phyloP scores from a whole-genome alignment of 1,140 invertebrate species.

The Wiebesia pumilae region DNA sequence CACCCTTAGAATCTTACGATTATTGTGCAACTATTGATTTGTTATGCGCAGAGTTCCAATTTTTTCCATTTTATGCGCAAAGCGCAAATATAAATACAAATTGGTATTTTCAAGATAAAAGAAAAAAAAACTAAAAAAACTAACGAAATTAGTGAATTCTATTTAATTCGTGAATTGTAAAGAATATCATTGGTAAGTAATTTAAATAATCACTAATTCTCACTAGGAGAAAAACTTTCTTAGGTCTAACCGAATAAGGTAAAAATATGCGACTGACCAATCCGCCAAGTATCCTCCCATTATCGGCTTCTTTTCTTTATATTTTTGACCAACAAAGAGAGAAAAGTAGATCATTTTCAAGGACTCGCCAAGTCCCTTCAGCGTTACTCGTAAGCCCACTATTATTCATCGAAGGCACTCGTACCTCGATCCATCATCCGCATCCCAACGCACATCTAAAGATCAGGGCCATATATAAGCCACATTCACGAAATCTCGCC shows the following conservation, averaged over 20 bases:
- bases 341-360: not conserved
- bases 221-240: not conserved
- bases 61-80: too few relatives aligned
- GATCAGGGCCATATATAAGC: conserved; percentile 35
- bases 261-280: not conserved
- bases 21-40: too few relatives aligned
- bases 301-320: not conserved
- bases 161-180: too few relatives aligned
- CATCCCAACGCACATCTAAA: conserved; percentile 9
- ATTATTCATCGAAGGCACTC: conserved; percentile 37
- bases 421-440: conserved; percentile 27
- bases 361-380: conserved; percentile 6
- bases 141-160: too few relatives aligned
- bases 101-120: too few relatives aligned
- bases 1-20: too few relatives aligned
- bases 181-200: too few relatives aligned
- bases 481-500: conserved; percentile 33
- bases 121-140: too few relatives aligned
- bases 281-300: not conserved
- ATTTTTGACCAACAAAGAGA: conserved; percentile 3
- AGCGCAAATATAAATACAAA: too few relatives aligned
- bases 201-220: not conserved
- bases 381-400: conserved; percentile 15
- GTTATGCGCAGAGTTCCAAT: too few relatives aligned
- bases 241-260: not conserved